Evolutionary conservation across 2,113 vertebrate genomes (phyloP).

Genomic region (Heterochromis multidens): DNA sequence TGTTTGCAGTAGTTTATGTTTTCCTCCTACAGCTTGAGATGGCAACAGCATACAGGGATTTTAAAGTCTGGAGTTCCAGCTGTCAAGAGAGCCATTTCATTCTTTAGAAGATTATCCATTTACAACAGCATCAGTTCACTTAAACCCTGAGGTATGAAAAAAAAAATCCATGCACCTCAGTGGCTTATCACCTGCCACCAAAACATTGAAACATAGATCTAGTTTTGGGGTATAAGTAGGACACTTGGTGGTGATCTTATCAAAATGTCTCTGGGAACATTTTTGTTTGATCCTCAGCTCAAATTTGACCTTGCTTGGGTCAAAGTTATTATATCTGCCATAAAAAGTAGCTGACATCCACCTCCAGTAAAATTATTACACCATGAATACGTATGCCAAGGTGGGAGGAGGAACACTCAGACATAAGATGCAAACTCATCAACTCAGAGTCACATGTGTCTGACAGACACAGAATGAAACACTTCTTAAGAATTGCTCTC

Average conservation of each 20-base stretch:
- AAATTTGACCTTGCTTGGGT: not conserved
- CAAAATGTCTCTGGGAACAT: not conserved
- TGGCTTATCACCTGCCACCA: not conserved
- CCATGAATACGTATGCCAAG: not conserved
- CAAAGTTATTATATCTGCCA: not conserved
- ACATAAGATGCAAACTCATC: slow-evolving; percentile 43
- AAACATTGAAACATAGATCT: not conserved
- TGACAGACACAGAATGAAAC: slow-evolving; percentile 42
- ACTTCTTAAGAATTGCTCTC: slow-evolving; percentile 45
- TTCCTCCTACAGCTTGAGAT: not conserved
- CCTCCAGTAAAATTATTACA: slow-evolving; percentile 7
- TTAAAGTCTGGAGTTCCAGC: not conserved
- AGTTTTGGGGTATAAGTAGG: not conserved
- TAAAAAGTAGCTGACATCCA: not conserved
- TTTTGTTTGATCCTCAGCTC: not conserved
- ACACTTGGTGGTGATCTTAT: slow-evolving; percentile 6
- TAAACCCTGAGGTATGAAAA: not conserved
- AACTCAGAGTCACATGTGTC: slow-evolving; percentile 24
- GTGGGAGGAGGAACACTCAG: slow-evolving; percentile 40
- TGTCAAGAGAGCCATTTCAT: not conserved
- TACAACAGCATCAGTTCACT: slow-evolving; percentile 13
- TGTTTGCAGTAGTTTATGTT: not conserved
- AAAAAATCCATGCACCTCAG: slow-evolving; percentile 5
- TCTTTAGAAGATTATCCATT: slow-evolving; percentile 12
- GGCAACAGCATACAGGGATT: not conserved